Base-by-base conservation (phyloP, 2,113 vertebrate species). In the Odontophorus gujanensis region DNA sequence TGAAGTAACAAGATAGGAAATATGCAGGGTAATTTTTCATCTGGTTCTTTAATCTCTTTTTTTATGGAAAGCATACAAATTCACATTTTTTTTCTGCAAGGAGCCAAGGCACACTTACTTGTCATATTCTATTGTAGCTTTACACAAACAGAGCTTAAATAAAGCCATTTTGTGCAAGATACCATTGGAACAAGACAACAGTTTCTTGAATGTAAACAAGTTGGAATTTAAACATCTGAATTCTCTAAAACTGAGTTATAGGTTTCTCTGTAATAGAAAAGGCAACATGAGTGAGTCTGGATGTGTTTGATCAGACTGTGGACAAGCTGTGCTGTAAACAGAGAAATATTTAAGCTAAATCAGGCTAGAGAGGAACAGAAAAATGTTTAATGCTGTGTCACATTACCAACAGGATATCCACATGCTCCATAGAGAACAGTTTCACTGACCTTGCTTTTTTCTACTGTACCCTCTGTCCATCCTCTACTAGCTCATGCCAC, bases 371-470 rank as follows among this genome's bases (percentile, higher is more conserved):
- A 83, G 50, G 47, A 88, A 67, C 36, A 81, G 59, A 71, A 88
- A 85, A 74, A 59, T 24, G 1, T 71, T 88, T 67, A 30, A 40
- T 11, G 4, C 28, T 9, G 4, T 77, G 55, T 48, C 73, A 22
- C 30, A 20, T 53, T 76, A 48, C 36, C 26, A 57, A 16, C 1
- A 62, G 32, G 34, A 69, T 57, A 74, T 13, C 11, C 1, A 1
- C 0, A 0, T 53, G 32, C 15, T 85, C 34, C 38, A 47, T 0
- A 68, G 61, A 57, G 4, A 57, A 5, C 22, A 50, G 30, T n/a
- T 8, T 43, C 55, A 67, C 16, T 32, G 47, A 83, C 28, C 18
- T 63, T 80, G 20, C 62, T n/a, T 73, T 88, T 71, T 86, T 32
- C 57, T 89, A 17, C 13, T 19, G 19, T 63, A 42, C 19, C 25